phyloP scores from a whole-genome alignment of 2,888 invertebrate species.

The Notocelia uddmanniana region DNA sequence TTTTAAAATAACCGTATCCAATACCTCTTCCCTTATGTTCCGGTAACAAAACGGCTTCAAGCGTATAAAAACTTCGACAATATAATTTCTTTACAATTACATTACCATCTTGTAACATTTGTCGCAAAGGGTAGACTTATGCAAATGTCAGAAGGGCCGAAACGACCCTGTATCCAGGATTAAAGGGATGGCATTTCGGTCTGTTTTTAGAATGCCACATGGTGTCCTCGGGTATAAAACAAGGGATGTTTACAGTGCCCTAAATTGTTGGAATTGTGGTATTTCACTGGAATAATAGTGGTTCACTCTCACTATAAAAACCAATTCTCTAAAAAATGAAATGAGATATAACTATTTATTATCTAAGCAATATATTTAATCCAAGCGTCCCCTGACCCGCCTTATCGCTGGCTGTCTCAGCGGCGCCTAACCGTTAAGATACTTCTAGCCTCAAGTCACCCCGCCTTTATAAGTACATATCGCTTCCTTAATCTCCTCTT shows the following conservation, averaged over 20 bases:
- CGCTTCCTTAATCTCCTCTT: slow-evolving; percentile 71
- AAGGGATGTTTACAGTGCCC: slow-evolving; percentile 57
- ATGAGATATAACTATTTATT: slow-evolving; percentile 19
- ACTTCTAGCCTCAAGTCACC: slow-evolving; percentile 60
- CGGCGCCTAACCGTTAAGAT: slow-evolving; percentile 59
- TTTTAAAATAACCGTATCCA: too few relatives aligned
- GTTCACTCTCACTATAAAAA: not conserved
- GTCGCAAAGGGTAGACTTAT: slow-evolving; percentile 69
- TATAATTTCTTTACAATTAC: slow-evolving; percentile 71
- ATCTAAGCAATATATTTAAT: slow-evolving; percentile 51
- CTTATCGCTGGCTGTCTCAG: slow-evolving; percentile 58
- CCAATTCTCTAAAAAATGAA: slow-evolving; percentile 2
- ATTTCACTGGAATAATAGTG: slow-evolving; percentile 23
- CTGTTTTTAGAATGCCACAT: slow-evolving; percentile 80
- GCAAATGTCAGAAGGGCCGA: slow-evolving; percentile 79
- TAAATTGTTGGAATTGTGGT: slow-evolving; percentile 35
- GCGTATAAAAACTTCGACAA: not conserved
- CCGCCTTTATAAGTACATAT: slow-evolving; percentile 68
- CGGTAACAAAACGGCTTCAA: too few relatives aligned
- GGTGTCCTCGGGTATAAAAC: slow-evolving; percentile 69
- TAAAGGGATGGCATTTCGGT: slow-evolving; percentile 68
- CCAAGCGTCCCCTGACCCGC: slow-evolving; percentile 55
- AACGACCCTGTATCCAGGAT: slow-evolving; percentile 69
- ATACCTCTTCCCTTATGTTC: too few relatives aligned
- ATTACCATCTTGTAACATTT: slow-evolving; percentile 71